These are phyloP conservation scores for Napeogenes inachia DNA, from an alignment of 2,888 invertebrate species.

Conservation along the genomic window DNA sequence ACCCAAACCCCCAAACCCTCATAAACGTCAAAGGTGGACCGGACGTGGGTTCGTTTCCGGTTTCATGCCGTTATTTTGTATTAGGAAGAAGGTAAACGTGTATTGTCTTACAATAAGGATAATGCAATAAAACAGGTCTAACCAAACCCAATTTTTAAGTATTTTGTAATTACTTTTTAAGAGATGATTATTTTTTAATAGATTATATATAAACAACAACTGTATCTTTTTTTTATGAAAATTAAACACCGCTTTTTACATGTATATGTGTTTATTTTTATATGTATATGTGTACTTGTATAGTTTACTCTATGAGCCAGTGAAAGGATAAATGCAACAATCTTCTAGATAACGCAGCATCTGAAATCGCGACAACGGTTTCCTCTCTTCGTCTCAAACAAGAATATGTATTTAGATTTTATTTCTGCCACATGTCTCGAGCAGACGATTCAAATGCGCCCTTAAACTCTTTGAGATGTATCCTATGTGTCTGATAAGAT, in stretches of 20 bases:
- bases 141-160: background rate
- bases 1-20: slow-evolving; percentile 43
- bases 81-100: slow-evolving; percentile 42
- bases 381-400: background rate
- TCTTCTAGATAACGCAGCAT: background rate
- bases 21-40: slow-evolving; percentile 64
- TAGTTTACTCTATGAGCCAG: slow-evolving; percentile 8
- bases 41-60: slow-evolving; percentile 61
- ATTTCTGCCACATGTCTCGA: background rate
- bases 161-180: no score
- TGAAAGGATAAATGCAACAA: slow-evolving; percentile 11
- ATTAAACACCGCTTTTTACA: no score
- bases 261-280: no score
- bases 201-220: no score
- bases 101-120: slow-evolving; percentile 24
- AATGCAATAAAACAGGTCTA: slow-evolving; percentile 2
- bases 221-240: no score
- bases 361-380: background rate
- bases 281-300: background rate
- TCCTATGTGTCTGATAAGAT: no score
- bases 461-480: background rate
- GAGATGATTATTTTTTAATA: no score
- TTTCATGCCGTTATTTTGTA: slow-evolving; percentile 50
- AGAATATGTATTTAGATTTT: background rate
- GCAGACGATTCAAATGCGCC: background rate